Evolutionary conservation across 2,888 invertebrate genomes (phyloP), one percentile per base, ranked within the genome.

Genomic region (Eupeodes luniger): DNA sequence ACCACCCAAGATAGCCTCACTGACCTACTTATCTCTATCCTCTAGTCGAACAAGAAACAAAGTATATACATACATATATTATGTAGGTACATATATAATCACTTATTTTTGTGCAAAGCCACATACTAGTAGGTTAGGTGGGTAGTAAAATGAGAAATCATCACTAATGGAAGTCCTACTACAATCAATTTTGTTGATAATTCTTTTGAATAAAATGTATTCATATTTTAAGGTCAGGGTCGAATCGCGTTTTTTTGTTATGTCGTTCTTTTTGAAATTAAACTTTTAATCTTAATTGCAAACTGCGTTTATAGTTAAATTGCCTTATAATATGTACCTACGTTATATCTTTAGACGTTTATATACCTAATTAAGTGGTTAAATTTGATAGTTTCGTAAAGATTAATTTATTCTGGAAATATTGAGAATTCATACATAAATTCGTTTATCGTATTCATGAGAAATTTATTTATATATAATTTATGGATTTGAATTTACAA

Each of bases 21-120:
- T 59, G 72, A 72, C 72, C 72, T 59, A 59, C 72, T 72, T 72
- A 72, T 72, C 72, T 40, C 40, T 40, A 72, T 11, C 19, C 59
- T 34, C 72, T 59, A 12, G n/a, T 27, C 44, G 40, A 69, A 44
- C 11, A 5, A 66, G 27, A 19, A 40, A 19, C 12, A 19, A 44
- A 64, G 10, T 10, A 62, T 11, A 40, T 9, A 16, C 2, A 27
- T 27, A 1, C 2, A 27, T 27, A 2, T 27, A 27, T 2, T 3
- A 3, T 27, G 27, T 27, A 27, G 27, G 27, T 27, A 36, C 14
- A 55, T 57, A 36, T 34, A 55, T 57, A 72, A 72, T 69, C 11
- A 40, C 11, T 69, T 69, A 19, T 55, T 14, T 40, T 70, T 70
- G 16, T 67, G 49, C 49, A 34, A 53, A 69, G 3, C 67, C 67